Evolutionary conservation across 2,113 vertebrate species (phyloP).

Genomic region (Macaca mulatta): DNA sequence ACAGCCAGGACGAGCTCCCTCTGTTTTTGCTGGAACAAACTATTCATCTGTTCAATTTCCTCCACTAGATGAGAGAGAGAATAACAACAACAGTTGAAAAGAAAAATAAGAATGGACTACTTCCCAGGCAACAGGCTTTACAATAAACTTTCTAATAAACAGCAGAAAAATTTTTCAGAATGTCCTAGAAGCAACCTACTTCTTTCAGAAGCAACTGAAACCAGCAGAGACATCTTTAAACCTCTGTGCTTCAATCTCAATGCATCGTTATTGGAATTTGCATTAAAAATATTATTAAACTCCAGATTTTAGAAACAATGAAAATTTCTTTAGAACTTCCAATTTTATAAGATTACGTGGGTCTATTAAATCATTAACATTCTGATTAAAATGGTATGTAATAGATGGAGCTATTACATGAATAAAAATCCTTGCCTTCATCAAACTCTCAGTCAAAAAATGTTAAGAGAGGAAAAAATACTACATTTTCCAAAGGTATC

Average conservation of each 20-base stretch:
- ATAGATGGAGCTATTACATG: neutral
- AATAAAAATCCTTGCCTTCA: constrained; percentile 31
- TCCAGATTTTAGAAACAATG: neutral
- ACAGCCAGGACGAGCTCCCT: constrained; percentile 94
- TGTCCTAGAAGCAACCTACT: neutral
- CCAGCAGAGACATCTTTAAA: neutral
- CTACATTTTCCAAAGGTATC: neutral
- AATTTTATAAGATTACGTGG: neutral
- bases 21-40: constrained; percentile 98
- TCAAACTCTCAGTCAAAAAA: neutral
- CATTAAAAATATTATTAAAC: neutral
- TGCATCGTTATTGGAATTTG: neutral
- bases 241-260: neutral
- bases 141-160: neutral
- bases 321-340: neutral
- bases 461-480: neutral
- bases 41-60: constrained; percentile 99
- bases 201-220: constrained; percentile 30
- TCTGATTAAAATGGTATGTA: neutral
- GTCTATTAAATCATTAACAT: neutral
- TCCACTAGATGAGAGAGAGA: constrained; percentile 88
- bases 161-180: neutral
- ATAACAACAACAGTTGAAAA: constrained; percentile 23
- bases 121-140: neutral
- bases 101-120: neutral